Evolutionary conservation across 2,888 invertebrate species (phyloP).

Genomic region (Pristionchus exspectatus): DNA sequence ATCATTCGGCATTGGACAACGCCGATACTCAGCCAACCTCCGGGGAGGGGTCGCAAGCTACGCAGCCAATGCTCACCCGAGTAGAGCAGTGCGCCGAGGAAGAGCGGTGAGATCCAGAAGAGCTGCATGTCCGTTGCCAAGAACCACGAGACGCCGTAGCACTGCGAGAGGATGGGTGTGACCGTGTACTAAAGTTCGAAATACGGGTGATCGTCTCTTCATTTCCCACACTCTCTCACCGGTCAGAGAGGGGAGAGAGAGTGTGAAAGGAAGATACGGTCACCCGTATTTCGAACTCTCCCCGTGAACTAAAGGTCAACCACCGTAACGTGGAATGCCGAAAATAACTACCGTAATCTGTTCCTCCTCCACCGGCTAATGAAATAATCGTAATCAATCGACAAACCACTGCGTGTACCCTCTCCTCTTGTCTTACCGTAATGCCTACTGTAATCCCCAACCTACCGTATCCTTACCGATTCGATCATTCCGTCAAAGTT

Average conservation of each 20-base stretch:
- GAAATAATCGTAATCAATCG: too few species aligned
- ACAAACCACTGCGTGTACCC: too few species aligned
- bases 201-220: background rate
- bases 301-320: background rate
- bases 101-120: constrained; percentile 57
- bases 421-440: too few species aligned
- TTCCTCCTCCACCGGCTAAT: background rate
- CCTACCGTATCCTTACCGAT: constrained; percentile 37
- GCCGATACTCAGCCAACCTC: constrained; percentile 8
- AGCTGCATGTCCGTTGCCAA: constrained; percentile 62
- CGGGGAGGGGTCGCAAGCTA: background rate
- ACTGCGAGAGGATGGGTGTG: constrained; percentile 52
- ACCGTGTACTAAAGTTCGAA: too few species aligned
- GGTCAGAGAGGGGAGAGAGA: too few species aligned
- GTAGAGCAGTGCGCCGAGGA: constrained; percentile 57
- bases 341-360: background rate
- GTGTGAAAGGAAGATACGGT: too few species aligned
- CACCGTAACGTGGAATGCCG: background rate
- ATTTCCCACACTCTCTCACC: background rate
- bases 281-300: background rate
- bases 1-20: background rate
- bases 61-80: constrained; percentile 51
- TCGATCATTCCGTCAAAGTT: constrained; percentile 59
- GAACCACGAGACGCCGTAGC: constrained; percentile 63
- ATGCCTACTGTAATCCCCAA: too few species aligned